Conservation (phyloP, 2,888 invertebrate genomes). For the Rugalucina vietnamica region DNA sequence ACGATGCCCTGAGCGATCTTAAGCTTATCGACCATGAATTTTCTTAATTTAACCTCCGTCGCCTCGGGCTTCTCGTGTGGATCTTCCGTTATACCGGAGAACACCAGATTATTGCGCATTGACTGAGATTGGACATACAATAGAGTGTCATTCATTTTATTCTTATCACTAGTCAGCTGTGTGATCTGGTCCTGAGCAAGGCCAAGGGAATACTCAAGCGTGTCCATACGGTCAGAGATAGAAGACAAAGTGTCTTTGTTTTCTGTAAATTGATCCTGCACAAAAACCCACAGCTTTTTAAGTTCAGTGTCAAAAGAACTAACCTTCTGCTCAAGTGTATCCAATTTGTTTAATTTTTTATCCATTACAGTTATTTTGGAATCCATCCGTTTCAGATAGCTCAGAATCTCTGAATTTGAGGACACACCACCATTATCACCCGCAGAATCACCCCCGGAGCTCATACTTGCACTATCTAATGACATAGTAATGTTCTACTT, state of each 20-base stretch:
- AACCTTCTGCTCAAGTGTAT: background rate
- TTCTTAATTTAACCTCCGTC: background rate
- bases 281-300: background rate
- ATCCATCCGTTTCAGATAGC: background rate
- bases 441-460: background rate
- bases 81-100: background rate
- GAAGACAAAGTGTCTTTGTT: background rate
- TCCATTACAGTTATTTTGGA: background rate
- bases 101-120: conserved; percentile 2
- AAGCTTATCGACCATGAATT: background rate
- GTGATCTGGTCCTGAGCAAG: background rate
- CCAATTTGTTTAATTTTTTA: background rate
- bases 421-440: background rate
- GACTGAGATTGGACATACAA: background rate
- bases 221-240: background rate
- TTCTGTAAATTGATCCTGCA: background rate
- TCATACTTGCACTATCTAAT: background rate
- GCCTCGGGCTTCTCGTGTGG: background rate
- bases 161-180: background rate
- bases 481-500: background rate
- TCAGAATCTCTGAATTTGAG: background rate
- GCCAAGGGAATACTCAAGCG: background rate
- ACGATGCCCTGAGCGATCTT: background rate
- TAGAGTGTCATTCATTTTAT: background rate
- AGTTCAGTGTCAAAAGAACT: background rate